A percentile compares a stretch with the other conserved stretches of the same genome.
phyloP scores from a whole-genome alignment of 2,797 vertebrate species.

The Sebastes minor region DNA sequence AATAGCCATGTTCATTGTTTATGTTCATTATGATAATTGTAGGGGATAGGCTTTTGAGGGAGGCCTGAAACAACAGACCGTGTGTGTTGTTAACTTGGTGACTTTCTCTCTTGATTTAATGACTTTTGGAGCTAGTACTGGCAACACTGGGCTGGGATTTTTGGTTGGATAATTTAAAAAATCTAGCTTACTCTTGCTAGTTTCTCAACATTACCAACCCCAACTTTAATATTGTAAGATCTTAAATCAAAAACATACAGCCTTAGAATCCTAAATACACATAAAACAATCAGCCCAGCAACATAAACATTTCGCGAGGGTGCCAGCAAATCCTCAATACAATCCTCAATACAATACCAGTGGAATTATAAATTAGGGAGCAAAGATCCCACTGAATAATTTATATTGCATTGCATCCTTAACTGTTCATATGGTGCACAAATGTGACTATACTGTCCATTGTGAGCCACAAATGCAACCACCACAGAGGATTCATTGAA shows the following conservation, averaged over 20 bases:
- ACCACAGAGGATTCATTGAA: not conserved
- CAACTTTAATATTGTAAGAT: not conserved
- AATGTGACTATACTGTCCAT: not conserved
- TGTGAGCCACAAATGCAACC: not conserved
- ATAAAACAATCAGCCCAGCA: not conserved
- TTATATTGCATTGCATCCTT: not conserved
- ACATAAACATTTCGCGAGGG: not conserved
- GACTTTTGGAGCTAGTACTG: too few species aligned
- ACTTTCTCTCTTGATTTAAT: too few species aligned
- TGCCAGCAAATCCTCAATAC: not conserved
- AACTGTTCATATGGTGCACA: not conserved
- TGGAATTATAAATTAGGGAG: conserved; percentile 1
- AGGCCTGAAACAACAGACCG: too few species aligned
- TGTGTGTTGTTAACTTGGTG: too few species aligned
- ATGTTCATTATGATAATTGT: too few species aligned
- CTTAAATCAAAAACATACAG: not conserved
- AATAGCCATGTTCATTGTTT: too few species aligned
- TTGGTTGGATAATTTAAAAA: too few species aligned
- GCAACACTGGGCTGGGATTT: too few species aligned
- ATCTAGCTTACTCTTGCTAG: too few species aligned
- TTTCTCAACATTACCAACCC: too few species aligned
- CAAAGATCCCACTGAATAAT: not conserved
- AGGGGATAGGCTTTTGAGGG: too few species aligned
- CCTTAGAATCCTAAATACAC: not conserved
- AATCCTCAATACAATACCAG: not conserved